A percentile compares a stretch with the other conserved stretches of the same genome.
These are phyloP conservation scores for Lethrus apterus DNA, from an alignment of 1,140 invertebrate species.

Conservation along the genomic window DNA sequence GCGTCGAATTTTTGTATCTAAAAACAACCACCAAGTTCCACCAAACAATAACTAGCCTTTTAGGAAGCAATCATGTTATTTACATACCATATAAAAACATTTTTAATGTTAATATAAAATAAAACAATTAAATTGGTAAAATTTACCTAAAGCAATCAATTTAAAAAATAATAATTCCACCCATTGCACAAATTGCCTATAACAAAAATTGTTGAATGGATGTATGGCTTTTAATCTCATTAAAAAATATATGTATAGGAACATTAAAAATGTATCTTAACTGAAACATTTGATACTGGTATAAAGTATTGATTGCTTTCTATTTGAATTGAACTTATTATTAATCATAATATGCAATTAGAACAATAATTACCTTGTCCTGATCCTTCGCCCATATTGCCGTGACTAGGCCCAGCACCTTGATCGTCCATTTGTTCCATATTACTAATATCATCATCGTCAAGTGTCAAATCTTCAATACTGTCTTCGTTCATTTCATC, in stretches of 20 bases:
- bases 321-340: constrained; percentile 1
- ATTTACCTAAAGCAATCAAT: constrained; percentile 9
- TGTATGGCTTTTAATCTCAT: no score
- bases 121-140: no score
- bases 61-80: no score
- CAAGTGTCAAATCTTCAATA: constrained; percentile 74
- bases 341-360: not conserved
- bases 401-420: constrained; percentile 51
- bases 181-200: no score
- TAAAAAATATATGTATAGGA: not conserved
- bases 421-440: constrained; percentile 53
- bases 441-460: constrained; percentile 65
- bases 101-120: no score
- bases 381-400: constrained; percentile 48
- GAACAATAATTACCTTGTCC: constrained; percentile 44
- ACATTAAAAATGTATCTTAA: constrained; percentile 6
- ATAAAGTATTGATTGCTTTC: no score
- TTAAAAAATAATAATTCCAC: no score
- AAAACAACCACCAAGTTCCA: constrained; percentile 30
- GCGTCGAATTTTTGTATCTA: constrained; percentile 24
- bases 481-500: constrained; percentile 66
- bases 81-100: no score
- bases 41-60: constrained; percentile 24
- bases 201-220: no score
- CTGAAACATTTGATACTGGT: no score